Evolutionary conservation across 2,888 invertebrate genomes (phyloP).

Genomic region (Archips xylosteana): DNA sequence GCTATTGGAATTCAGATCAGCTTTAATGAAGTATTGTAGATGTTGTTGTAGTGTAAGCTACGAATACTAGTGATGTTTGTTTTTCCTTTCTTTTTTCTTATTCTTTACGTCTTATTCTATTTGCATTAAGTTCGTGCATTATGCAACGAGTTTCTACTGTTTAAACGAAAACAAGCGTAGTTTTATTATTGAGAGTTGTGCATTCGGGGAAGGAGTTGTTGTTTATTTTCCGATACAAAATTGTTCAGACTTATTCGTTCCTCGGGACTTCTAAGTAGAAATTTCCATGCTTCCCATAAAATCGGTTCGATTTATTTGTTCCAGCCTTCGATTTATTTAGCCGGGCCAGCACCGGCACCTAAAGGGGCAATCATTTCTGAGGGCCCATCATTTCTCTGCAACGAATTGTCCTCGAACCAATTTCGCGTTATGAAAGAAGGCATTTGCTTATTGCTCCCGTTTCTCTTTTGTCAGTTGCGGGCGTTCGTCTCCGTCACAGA

Average conservation of each 20-base stretch:
- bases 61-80: not conserved
- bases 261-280: constrained; percentile 12
- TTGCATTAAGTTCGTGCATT: not conserved
- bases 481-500: constrained; percentile 71
- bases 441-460: constrained; percentile 79
- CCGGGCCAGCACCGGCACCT: constrained; percentile 46
- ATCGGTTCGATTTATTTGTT: constrained; percentile 45
- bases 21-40: not conserved
- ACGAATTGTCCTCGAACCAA: constrained; percentile 77
- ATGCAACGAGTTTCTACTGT: not conserved
- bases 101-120: constrained; percentile 1
- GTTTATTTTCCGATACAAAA: constrained; percentile 1
- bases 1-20: constrained; percentile 5
- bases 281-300: constrained; percentile 30
- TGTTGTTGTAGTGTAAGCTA: not conserved
- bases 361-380: constrained; percentile 65
- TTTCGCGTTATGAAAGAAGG: constrained; percentile 78
- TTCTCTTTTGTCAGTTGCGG: constrained; percentile 68
- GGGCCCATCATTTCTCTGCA: constrained; percentile 62
- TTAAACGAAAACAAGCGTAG: not conserved
- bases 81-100: not conserved
- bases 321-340: constrained; percentile 54
- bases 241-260: constrained; percentile 11
- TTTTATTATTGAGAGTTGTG: not conserved
- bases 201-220: not conserved